A percentile compares a stretch with the other conserved stretches of the same genome.
Evolutionary conservation across 1,140 invertebrate genomes (phyloP).

Genomic region (Melipona quadrifasciata): DNA sequence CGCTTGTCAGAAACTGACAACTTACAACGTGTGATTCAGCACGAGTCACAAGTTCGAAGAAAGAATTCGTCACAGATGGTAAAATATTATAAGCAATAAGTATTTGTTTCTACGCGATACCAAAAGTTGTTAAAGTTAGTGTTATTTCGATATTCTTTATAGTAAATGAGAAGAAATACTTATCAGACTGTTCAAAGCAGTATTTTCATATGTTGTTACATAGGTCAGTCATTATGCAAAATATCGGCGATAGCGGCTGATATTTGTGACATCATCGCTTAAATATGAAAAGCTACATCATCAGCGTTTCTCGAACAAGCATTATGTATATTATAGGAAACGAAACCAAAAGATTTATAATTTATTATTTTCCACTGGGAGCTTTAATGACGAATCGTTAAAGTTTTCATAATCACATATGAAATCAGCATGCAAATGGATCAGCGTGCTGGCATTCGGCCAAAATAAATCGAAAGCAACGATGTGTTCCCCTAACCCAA

Average conservation of each 20-base stretch:
- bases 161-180: background rate
- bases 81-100: slow-evolving; percentile 2
- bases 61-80: slow-evolving; percentile 48
- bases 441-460: slow-evolving; percentile 29
- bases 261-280: slow-evolving; percentile 49
- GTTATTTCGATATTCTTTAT: background rate
- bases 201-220: slow-evolving; percentile 47
- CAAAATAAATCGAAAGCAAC: slow-evolving; percentile 47
- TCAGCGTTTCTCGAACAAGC: background rate
- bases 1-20: slow-evolving; percentile 35
- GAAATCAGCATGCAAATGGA: slow-evolving; percentile 44
- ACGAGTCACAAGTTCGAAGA: slow-evolving; percentile 29
- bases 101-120: background rate
- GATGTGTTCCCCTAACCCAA: slow-evolving; percentile 50
- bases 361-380: background rate
- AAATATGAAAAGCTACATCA: background rate
- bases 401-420: slow-evolving; percentile 10
- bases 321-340: background rate
- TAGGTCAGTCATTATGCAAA: slow-evolving; percentile 51
- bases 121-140: background rate
- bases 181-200: background rate
- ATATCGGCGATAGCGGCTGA: slow-evolving; percentile 35
- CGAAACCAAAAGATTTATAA: background rate
- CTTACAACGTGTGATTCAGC: slow-evolving; percentile 60
- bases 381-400: background rate